Base-by-base conservation (phyloP, 1,140 invertebrate genomes). In the Ridgeia piscesae region DNA sequence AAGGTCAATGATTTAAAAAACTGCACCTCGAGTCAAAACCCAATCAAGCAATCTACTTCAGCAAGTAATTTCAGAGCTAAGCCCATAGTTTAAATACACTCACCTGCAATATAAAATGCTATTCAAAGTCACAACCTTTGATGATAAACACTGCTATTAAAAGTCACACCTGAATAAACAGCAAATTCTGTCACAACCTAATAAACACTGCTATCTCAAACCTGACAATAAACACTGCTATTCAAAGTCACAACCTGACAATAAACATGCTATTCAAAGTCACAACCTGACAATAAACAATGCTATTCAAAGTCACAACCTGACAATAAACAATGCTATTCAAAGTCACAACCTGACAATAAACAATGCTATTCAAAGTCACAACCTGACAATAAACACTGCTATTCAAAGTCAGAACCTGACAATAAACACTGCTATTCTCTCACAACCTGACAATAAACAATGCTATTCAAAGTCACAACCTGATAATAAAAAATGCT, bases 1-100 rank as follows among this genome's bases (percentile, higher is more conserved):
- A 92, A 99, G 96, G 95, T 99, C 98, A 93, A 98, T 98, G 33
- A 99, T n/a, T n/a, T n/a, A n/a, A n/a, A n/a, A n/a, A n/a, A n/a
- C n/a, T n/a, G n/a, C n/a, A n/a, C n/a, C n/a, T n/a, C n/a, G n/a
- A n/a, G n/a, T n/a, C n/a, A n/a, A n/a, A n/a, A n/a, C n/a, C n/a
- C n/a, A n/a, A n/a, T n/a, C n/a, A n/a, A n/a, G 42, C 42, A 42
- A 4, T 42, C 42, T 11, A 42, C 42, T 42, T 42, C 11, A 42
- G 4, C 42, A n/a, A 42, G 42, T 42, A 4, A 42, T 42, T 42
- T 42, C 4, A 42, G 42, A 42, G 42, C 42, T 42, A 42, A 42
- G 4, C 42, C 42, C 42, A 6, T 42, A 42, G 42, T 17, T n/a
- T 89, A 77, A 50, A 48, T 9, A 33, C n/a, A 27, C n/a, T 34